Conservation (phyloP, 2,888 invertebrate species). For the Laothoe populi region DNA sequence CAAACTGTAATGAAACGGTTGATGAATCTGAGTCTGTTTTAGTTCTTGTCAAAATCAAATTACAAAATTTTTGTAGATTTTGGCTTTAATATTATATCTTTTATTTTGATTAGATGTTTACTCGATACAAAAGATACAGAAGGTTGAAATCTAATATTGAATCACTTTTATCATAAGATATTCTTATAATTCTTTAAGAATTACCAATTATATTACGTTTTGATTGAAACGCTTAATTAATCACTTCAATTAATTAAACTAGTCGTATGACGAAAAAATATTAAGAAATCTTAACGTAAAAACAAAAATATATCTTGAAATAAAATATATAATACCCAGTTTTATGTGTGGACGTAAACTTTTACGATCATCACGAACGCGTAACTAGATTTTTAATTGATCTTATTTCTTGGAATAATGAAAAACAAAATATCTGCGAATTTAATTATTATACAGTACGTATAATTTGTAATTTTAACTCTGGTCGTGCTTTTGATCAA, state of each 20-base stretch:
- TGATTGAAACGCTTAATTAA: neutral
- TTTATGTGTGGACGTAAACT: conserved; percentile 18
- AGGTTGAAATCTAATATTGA: neutral
- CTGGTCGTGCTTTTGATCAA: neutral
- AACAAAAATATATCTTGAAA: neutral
- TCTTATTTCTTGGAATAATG: conserved; percentile 6
- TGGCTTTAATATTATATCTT: too few relatives aligned
- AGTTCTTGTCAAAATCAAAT: too few relatives aligned
- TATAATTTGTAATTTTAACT: neutral
- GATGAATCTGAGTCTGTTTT: neutral
- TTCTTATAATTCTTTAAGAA: neutral
- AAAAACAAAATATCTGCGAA: neutral
- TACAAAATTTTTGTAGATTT: neutral
- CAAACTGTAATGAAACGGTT: neutral
- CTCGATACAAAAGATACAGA: neutral
- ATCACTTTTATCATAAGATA: neutral
- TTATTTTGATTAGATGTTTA: too few relatives aligned
- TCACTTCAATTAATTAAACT: neutral
- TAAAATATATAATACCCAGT: conserved; percentile 7
- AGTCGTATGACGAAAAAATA: neutral
- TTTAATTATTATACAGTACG: neutral
- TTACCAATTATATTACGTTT: neutral
- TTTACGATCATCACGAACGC: conserved; percentile 13
- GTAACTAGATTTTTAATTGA: conserved; percentile 12
- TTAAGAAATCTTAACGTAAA: neutral